Percentiles rank a stretch among this genome's conserved stretches.
These are phyloP conservation scores for Teleogryllus occipitalis DNA, from an alignment of 1,140 invertebrate species.

Conservation along the genomic window DNA sequence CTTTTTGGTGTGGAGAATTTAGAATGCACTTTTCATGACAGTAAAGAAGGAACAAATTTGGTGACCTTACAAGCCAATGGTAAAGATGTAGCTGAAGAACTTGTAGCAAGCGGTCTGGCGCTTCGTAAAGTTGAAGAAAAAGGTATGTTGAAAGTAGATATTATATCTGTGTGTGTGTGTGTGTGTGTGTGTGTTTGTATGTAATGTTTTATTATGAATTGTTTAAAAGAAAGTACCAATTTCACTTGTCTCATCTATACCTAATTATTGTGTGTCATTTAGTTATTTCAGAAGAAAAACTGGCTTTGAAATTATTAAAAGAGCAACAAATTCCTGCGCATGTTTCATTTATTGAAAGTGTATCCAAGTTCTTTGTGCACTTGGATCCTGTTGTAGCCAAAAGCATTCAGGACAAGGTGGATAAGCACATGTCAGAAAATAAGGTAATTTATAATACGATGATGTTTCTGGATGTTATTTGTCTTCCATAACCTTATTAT, in stretches of 20 bases:
- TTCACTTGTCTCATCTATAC: neutral
- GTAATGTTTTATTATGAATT: neutral
- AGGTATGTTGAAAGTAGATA: constrained; percentile 23
- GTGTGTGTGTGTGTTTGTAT: neutral
- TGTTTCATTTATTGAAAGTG: constrained; percentile 33
- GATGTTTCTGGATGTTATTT: neutral
- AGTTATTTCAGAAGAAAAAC: constrained; percentile 7
- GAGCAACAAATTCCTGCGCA: constrained; percentile 35
- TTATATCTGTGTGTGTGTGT: neutral
- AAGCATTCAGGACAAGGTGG: constrained; percentile 14
- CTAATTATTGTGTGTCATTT: neutral
- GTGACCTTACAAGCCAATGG: constrained; percentile 44
- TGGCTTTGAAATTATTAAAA: constrained; percentile 32
- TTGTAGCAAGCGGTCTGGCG: constrained; percentile 40
- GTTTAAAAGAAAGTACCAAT: neutral
- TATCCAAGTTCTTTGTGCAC: constrained; percentile 36
- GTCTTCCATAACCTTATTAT: neutral
- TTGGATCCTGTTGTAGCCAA: constrained; percentile 26
- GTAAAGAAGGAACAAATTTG: constrained; percentile 39
- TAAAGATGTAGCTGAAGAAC: constrained; percentile 33
- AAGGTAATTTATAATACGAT: constrained; percentile 13
- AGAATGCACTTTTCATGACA: constrained; percentile 42
- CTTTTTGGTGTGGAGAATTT: constrained; percentile 50
- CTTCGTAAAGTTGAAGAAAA: constrained; percentile 21
- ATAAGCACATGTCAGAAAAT: constrained; percentile 6